phyloP scores from a whole-genome alignment of 2,888 invertebrate genomes.

The Carterocephalus palaemon region DNA sequence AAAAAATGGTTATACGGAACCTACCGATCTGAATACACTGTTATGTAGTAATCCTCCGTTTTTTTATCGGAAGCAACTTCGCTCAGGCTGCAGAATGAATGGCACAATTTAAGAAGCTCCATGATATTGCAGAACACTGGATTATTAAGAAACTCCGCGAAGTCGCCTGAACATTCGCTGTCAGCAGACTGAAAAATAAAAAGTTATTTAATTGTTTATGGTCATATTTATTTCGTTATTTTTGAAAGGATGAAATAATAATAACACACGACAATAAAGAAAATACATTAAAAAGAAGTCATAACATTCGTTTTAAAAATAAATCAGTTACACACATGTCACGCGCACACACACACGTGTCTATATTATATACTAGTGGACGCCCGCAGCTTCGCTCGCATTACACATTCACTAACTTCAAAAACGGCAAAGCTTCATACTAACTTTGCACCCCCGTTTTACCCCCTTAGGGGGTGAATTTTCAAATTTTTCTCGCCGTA shows the following conservation, averaged over 20 bases:
- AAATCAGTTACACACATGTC: too few relatives aligned
- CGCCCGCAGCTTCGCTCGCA: too few relatives aligned
- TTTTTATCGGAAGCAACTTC: constrained; percentile 59
- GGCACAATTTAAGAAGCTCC: constrained; percentile 81
- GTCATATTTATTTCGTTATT: neutral
- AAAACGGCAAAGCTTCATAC: too few relatives aligned
- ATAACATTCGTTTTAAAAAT: neutral
- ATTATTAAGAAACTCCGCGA: constrained; percentile 56
- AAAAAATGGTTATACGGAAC: neutral
- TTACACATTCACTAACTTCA: too few relatives aligned
- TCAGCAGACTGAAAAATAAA: constrained; percentile 45
- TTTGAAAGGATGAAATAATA: too few relatives aligned
- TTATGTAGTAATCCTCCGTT: constrained; percentile 62
- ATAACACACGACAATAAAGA: too few relatives aligned
- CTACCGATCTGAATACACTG: constrained; percentile 66
- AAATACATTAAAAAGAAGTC: neutral
- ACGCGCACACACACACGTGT: too few relatives aligned
- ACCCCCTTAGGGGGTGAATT: too few relatives aligned
- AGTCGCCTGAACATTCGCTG: constrained; percentile 50
- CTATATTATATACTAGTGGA: too few relatives aligned
- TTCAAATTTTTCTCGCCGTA: too few relatives aligned
- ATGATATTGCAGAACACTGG: constrained; percentile 77
- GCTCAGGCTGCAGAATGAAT: constrained; percentile 79
- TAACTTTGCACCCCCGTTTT: too few relatives aligned
- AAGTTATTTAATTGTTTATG: neutral